Percentiles rank a stretch among this genome's conserved stretches.
Conservation (phyloP, 2,888 invertebrate genomes). For the Drosophila neotestacea region DNA sequence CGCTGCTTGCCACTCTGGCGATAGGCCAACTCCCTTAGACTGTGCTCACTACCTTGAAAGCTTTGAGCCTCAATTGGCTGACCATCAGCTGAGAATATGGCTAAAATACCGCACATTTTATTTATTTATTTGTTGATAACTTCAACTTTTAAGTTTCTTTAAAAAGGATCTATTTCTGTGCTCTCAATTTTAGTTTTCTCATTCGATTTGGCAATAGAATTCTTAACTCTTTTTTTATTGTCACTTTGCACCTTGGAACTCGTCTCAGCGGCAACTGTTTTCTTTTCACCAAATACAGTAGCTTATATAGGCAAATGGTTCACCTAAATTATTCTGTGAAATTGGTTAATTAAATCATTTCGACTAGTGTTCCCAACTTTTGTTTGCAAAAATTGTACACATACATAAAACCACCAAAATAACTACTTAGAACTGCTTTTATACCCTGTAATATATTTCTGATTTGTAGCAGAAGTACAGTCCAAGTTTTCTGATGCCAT, state of each 20-base stretch:
- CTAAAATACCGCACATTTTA: slow-evolving; percentile 83
- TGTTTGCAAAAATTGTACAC: slow-evolving; percentile 13
- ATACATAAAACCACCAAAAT: neutral
- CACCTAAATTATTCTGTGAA: slow-evolving; percentile 22
- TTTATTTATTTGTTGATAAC: no score
- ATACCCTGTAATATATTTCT: no score
- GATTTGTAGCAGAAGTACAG: no score
- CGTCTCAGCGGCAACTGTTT: slow-evolving; percentile 20
- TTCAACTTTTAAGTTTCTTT: neutral
- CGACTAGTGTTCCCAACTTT: slow-evolving; percentile 15
- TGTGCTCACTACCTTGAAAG: slow-evolving; percentile 59
- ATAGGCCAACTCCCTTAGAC: slow-evolving; percentile 80
- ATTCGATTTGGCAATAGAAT: neutral
- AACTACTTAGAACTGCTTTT: no score
- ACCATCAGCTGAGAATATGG: slow-evolving; percentile 77
- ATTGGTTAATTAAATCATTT: slow-evolving; percentile 33
- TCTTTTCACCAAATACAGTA: neutral
- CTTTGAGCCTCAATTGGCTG: slow-evolving; percentile 52
- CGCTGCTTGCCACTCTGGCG: slow-evolving; percentile 82
- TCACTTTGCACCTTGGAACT: slow-evolving; percentile 15
- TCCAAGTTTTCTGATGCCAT: no score
- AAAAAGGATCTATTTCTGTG: neutral
- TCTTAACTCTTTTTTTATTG: neutral
- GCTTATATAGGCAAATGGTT: slow-evolving; percentile 42
- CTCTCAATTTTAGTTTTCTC: neutral